Conservation (phyloP, 1,140 invertebrate species). For the Parapsyche elsis region DNA sequence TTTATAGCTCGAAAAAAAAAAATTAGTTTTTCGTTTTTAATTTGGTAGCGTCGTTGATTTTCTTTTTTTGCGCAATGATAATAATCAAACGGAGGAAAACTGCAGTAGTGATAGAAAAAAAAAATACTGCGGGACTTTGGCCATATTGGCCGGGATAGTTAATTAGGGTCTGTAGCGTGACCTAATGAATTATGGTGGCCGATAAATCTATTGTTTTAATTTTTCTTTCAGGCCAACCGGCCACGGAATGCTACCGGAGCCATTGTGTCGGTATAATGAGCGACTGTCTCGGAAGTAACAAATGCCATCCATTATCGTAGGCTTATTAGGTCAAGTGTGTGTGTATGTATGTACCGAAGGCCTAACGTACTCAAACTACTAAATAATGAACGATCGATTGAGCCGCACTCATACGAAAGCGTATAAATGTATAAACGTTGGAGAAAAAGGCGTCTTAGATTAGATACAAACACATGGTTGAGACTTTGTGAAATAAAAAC, state of each 20-base stretch:
- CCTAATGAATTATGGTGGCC: conserved; percentile 20
- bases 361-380: not conserved
- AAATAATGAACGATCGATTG: conserved; percentile 11
- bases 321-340: conserved; percentile 47
- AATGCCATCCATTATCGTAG: conserved; percentile 47
- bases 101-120: not conserved
- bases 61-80: not conserved
- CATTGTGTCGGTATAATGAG: conserved; percentile 47
- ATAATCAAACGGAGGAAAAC: conserved; percentile 5
- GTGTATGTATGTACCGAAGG: not conserved
- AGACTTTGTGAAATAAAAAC: too few relatives aligned
- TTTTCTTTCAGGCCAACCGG: conserved; percentile 15
- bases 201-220: conserved; percentile 35
- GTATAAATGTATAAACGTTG: too few relatives aligned
- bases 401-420: too few relatives aligned
- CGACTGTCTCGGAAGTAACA: conserved; percentile 42
- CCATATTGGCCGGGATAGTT: not conserved
- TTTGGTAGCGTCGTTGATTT: not conserved
- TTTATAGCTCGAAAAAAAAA: not conserved
- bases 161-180: not conserved
- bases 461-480: too few relatives aligned
- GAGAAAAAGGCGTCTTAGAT: too few relatives aligned
- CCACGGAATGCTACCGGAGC: conserved; percentile 7
- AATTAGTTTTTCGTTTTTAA: conserved; percentile 1
- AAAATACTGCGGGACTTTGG: not conserved